Percentiles rank a stretch among this genome's conserved stretches.
Conservation (phyloP, 2,113 vertebrate species). For the Tragelaphus buxtoni region DNA sequence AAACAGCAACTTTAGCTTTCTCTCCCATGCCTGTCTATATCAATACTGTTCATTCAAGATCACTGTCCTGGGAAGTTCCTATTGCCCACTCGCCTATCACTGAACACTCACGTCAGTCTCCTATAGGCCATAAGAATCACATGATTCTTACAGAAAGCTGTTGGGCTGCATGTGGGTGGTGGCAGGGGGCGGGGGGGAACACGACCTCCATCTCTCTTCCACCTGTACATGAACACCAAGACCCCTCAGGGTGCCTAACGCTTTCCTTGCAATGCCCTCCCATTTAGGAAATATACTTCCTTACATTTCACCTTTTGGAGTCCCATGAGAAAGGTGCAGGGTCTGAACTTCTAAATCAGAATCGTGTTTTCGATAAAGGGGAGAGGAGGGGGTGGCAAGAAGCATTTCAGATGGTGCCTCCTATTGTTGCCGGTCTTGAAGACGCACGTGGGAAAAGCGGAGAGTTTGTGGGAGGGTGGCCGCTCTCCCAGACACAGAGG, state of each 20-base stretch:
- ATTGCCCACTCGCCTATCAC: neutral
- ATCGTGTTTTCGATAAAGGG: slow-evolving; percentile 45
- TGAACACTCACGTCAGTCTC: neutral
- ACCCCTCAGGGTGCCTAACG: neutral
- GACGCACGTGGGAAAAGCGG: slow-evolving; percentile 44
- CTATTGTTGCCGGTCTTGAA: slow-evolving; percentile 43
- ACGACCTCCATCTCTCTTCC: neutral
- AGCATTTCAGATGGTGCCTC: slow-evolving; percentile 42
- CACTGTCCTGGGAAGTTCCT: neutral
- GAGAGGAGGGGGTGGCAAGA: neutral
- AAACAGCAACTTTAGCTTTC: neutral
- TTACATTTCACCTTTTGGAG: neutral
- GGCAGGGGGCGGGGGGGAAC: neutral
- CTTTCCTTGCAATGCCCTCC: neutral
- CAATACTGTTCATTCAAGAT: neutral
- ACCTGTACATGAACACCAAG: fast-evolving
- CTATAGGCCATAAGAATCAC: neutral
- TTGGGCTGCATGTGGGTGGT: fast-evolving
- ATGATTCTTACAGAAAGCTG: neutral
- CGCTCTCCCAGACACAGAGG: slow-evolving; percentile 60
- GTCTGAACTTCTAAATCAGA: neutral
- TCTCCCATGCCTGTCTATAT: neutral
- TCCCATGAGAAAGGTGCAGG: neutral
- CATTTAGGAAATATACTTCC: neutral
- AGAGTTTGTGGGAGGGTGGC: neutral